These are phyloP conservation scores for Cliona cf. orientalis DNA, from an alignment of 37 sponge, comb jelly and placozoan species.

Conservation along the genomic window DNA sequence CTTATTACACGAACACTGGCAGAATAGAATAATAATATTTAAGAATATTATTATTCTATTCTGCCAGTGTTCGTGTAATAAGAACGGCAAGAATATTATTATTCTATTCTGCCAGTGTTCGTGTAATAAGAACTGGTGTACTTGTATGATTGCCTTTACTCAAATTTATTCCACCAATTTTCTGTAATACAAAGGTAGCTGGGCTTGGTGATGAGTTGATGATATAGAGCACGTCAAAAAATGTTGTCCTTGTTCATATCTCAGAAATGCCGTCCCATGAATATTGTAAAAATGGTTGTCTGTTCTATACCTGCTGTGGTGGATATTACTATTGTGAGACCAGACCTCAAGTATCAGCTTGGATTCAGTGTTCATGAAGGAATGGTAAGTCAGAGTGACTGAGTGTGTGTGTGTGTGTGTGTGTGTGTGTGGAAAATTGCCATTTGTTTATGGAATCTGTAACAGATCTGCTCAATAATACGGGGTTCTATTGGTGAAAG, in stretches of 20 bases:
- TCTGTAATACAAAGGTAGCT: too few relatives aligned
- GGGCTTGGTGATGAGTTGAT: too few relatives aligned
- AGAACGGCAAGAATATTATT: too few relatives aligned
- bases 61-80: too few relatives aligned
- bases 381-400: constrained; percentile 50
- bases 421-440: not conserved
- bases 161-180: too few relatives aligned
- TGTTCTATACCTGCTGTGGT: constrained; percentile 88
- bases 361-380: constrained; percentile 96
- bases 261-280: constrained; percentile 57
- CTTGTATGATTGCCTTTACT: too few relatives aligned
- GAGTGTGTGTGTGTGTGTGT: not conserved
- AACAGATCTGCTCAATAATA: constrained; percentile 74
- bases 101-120: too few relatives aligned
- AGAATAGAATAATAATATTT: too few relatives aligned
- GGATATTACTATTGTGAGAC: constrained; percentile 87
- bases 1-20: too few relatives aligned
- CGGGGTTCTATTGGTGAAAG: constrained; percentile 96
- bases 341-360: constrained; percentile 92
- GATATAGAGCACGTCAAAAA: too few relatives aligned
- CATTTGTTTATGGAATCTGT: not conserved
- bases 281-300: constrained; percentile 74
- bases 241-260: not conserved
- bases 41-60: too few relatives aligned
- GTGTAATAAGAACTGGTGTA: too few relatives aligned